A percentile compares a stretch with the other conserved stretches of the same genome.
Conservation (phyloP, 2,797 vertebrate species). For the Coregonus ussuriensis region DNA sequence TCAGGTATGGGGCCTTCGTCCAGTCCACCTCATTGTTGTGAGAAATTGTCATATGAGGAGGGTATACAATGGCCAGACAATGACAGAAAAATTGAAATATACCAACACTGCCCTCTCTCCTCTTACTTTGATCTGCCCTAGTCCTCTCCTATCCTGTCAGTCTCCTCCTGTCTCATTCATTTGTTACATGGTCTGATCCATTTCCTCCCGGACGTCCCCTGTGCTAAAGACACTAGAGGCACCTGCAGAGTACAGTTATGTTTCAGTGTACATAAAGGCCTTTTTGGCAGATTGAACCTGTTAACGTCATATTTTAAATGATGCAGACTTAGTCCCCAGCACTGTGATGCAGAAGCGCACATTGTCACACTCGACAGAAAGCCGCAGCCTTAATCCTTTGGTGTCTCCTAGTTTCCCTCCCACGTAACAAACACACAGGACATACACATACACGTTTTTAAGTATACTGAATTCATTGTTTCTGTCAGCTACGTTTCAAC, state of each 20-base stretch:
- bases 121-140: background rate
- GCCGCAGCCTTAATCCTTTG: background rate
- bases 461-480: background rate
- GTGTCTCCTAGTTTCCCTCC: background rate
- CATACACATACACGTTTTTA: background rate
- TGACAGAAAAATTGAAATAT: no score
- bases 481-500: background rate
- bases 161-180: slow-evolving; percentile 1
- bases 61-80: background rate
- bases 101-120: background rate
- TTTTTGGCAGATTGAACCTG: background rate
- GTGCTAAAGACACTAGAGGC: slow-evolving; percentile 16
- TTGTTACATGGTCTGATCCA: background rate
- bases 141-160: background rate
- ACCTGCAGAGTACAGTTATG: slow-evolving; percentile 10
- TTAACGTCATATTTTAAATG: background rate
- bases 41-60: background rate
- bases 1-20: background rate
- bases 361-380: background rate
- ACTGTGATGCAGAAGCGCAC: background rate
- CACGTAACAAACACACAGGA: background rate
- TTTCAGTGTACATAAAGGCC: background rate
- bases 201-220: background rate
- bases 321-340: background rate
- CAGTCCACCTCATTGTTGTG: background rate